A percentile compares a stretch with the other conserved stretches of the same genome.
These are phyloP conservation scores for Pituophis catenifer DNA, from an alignment of 2,113 vertebrate species.

Conservation along the genomic window DNA sequence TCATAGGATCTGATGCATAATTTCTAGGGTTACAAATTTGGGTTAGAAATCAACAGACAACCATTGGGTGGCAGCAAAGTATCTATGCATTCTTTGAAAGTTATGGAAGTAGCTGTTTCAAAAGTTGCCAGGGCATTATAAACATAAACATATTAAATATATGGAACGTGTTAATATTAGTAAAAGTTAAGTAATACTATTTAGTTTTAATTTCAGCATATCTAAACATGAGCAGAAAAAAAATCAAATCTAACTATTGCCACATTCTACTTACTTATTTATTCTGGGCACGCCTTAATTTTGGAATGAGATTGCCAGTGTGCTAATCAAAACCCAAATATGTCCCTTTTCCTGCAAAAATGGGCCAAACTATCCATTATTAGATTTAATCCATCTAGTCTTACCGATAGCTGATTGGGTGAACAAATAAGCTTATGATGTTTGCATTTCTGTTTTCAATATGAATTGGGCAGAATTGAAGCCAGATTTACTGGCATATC, in stretches of 20 bases:
- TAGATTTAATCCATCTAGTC: neutral
- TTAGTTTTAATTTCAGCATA: neutral
- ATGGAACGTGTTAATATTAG: neutral
- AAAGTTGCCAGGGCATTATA: neutral
- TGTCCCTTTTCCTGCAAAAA: neutral
- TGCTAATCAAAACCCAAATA: neutral
- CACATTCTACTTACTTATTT: neutral
- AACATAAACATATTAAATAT: neutral
- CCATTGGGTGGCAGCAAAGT: neutral
- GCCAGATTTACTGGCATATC: neutral
- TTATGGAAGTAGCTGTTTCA: neutral
- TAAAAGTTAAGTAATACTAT: neutral
- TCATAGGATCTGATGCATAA: neutral
- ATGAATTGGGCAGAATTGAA: neutral
- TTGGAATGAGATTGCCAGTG: neutral
- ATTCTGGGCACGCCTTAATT: neutral
- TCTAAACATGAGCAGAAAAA: neutral
- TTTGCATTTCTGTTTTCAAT: neutral
- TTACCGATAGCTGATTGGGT: neutral
- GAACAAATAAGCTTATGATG: neutral
- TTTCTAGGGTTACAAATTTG: neutral
- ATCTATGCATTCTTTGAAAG: neutral
- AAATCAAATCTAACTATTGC: neutral
- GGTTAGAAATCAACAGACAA: neutral
- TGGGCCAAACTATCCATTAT: neutral